These are phyloP conservation scores for Oceanodroma leucorhoa DNA, from an alignment of 2,797 vertebrate species.

Conservation along the genomic window DNA sequence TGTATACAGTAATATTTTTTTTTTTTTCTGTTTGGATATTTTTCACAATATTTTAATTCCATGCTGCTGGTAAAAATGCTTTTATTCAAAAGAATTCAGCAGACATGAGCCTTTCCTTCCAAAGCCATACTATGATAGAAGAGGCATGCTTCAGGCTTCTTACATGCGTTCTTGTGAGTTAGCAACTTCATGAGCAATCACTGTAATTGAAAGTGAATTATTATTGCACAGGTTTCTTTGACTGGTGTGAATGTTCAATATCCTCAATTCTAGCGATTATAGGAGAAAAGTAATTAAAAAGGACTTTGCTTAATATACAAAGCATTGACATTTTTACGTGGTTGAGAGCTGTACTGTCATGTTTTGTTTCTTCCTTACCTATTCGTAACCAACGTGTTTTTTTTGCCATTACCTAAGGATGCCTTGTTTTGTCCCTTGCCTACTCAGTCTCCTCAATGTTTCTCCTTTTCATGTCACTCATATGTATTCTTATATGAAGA, in stretches of 20 bases:
- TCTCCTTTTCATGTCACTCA: not conserved
- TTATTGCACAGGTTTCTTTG: not conserved
- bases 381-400: fast-evolving
- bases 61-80: not conserved
- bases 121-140: not conserved
- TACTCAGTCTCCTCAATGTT: not conserved
- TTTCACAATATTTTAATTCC: not conserved
- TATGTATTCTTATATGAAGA: not conserved
- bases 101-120: not conserved
- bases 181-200: not conserved
- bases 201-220: not conserved
- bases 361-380: not conserved
- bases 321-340: not conserved
- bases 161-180: not conserved
- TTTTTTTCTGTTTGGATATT: not conserved
- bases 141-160: not conserved
- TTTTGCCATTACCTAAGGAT: not conserved
- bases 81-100: not conserved
- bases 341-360: fast-evolving
- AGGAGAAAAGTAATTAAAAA: not conserved
- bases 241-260: not conserved
- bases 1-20: not conserved
- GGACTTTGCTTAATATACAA: not conserved
- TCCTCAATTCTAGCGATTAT: not conserved
- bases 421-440: not conserved